Conservation (phyloP, 2,797 vertebrate genomes). For the Sus cebifrons region DNA sequence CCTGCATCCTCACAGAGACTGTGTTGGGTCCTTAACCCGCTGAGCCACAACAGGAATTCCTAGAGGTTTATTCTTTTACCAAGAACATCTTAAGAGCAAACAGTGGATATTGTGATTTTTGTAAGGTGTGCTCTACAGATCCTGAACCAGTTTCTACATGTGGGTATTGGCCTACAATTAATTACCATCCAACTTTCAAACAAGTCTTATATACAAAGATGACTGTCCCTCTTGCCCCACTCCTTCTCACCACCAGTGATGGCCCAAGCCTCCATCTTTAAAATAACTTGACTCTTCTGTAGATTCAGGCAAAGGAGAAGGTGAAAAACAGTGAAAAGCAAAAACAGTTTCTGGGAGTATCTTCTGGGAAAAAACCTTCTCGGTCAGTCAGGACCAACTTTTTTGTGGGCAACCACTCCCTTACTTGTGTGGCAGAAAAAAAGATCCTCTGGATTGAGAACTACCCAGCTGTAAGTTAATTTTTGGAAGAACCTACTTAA, state of each 20-base stretch:
- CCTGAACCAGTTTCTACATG: neutral
- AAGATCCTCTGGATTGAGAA: neutral
- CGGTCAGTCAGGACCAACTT: neutral
- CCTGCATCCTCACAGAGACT: no score
- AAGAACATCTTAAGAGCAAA: neutral
- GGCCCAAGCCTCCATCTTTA: neutral
- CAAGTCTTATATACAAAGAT: neutral
- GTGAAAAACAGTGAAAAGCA: neutral
- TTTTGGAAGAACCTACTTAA: conserved; percentile 6
- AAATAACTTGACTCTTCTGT: neutral
- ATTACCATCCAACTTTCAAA: neutral
- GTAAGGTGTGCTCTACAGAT: neutral
- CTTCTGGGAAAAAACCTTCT: conserved; percentile 32
- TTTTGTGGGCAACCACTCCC: neutral
- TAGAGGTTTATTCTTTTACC: neutral
- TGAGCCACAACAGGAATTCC: no score
- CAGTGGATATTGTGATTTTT: neutral
- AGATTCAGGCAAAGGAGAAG: conserved; percentile 9
- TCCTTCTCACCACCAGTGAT: neutral
- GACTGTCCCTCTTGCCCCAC: neutral
- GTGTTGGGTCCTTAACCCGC: no score
- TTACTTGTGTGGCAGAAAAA: neutral
- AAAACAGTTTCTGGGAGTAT: neutral
- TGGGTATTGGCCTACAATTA: conserved; percentile 10
- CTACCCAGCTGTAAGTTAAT: neutral